These are phyloP conservation scores for Orestias chungarensis DNA, from an alignment of 2,797 vertebrate genomes.

Conservation along the genomic window DNA sequence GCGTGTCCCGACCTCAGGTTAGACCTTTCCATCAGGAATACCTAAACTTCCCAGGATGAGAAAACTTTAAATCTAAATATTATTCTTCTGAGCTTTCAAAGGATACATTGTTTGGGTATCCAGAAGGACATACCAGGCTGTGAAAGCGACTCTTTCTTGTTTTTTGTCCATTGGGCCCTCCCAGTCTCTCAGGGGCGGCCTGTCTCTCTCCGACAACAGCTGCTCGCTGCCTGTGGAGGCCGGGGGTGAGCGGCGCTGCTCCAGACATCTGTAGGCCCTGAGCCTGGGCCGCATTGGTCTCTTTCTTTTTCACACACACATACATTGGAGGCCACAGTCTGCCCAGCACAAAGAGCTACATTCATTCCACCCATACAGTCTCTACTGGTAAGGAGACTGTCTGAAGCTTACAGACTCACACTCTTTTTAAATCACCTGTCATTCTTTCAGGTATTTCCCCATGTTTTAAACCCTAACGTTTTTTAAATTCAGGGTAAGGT, in stretches of 20 bases:
- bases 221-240: conserved; percentile 78
- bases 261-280: conserved; percentile 82
- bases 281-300: conserved; percentile 69
- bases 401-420: conserved; percentile 70
- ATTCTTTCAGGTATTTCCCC: conserved; percentile 35
- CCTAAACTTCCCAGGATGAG: conserved; percentile 81
- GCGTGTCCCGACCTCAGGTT: conserved; percentile 51
- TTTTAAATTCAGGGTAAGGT: conserved; percentile 11
- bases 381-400: conserved; percentile 76
- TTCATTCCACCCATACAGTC: conserved; percentile 78
- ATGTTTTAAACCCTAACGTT: conserved; percentile 18
- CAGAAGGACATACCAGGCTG: conserved; percentile 84
- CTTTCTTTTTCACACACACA: conserved; percentile 63
- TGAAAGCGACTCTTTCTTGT: conserved; percentile 86
- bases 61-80: conserved; percentile 86
- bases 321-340: conserved; percentile 72
- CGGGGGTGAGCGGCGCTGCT: conserved; percentile 70
- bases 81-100: conserved; percentile 86
- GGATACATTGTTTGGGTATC: conserved; percentile 84
- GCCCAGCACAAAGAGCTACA: conserved; percentile 79
- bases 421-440: conserved; percentile 55
- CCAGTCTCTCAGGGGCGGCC: conserved; percentile 78
- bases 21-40: conserved; percentile 57
- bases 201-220: conserved; percentile 81
- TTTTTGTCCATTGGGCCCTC: conserved; percentile 79